phyloP scores from a whole-genome alignment of 2,113 vertebrate genomes.

The Hippocampus guttulatus region DNA sequence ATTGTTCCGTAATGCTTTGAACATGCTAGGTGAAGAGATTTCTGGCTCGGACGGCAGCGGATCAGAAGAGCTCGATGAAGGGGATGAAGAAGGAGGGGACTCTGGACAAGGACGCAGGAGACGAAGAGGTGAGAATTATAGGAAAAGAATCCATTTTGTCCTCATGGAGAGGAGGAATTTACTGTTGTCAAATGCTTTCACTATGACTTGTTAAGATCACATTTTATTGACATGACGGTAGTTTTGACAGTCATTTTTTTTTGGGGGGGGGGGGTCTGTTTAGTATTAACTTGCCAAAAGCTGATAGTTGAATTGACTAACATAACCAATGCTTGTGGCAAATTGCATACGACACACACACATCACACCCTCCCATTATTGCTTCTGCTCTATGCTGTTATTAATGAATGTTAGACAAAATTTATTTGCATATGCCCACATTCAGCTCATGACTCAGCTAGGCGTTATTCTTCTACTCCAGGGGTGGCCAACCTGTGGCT shows the following conservation, averaged over 20 bases:
- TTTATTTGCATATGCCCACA: background rate
- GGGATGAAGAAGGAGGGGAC: conserved; percentile 82
- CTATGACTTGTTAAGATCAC: background rate
- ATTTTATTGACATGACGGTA: background rate
- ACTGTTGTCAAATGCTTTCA: background rate
- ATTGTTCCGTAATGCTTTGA: background rate
- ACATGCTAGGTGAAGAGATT: conserved; percentile 85
- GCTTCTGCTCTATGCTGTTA: too few species aligned
- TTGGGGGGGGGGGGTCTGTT: too few species aligned
- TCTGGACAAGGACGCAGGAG: conserved; percentile 85
- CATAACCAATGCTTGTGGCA: too few species aligned
- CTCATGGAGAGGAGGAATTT: background rate
- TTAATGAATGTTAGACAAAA: background rate
- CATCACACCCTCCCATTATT: too few species aligned
- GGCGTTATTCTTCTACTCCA: background rate
- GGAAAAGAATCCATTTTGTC: background rate
- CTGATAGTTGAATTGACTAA: too few species aligned
- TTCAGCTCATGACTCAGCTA: background rate
- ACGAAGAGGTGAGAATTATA: conserved; percentile 74
- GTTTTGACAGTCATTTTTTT: background rate
- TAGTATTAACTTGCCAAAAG: too few species aligned
- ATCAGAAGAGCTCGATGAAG: conserved; percentile 90
- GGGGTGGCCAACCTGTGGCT: too few species aligned
- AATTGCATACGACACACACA: too few species aligned
- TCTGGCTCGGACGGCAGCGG: conserved; percentile 91